phyloP scores from a whole-genome alignment of 2,888 invertebrate species.

The Odontomyia ornata region DNA sequence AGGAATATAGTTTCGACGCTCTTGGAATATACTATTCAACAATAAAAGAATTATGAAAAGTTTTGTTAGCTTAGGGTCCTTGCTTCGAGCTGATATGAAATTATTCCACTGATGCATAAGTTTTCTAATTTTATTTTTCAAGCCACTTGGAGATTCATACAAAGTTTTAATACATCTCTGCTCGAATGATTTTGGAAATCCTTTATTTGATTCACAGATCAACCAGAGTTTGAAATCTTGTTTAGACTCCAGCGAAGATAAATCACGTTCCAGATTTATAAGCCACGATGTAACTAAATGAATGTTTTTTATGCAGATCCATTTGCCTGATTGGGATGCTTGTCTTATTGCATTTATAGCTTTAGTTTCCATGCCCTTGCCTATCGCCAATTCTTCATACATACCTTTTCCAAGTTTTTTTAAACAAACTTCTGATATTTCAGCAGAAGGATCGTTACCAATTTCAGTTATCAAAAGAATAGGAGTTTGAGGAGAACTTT shows the following conservation, averaged over 20 bases:
- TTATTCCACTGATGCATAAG: constrained; percentile 77
- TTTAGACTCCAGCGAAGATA: constrained; percentile 64
- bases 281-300: constrained; percentile 80
- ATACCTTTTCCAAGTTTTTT: constrained; percentile 64
- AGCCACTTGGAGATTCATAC: constrained; percentile 85
- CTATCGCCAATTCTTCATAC: constrained; percentile 78
- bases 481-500: constrained; percentile 69
- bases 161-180: constrained; percentile 83
- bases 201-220: constrained; percentile 81
- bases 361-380: constrained; percentile 78
- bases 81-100: constrained; percentile 50
- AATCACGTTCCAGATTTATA: constrained; percentile 72
- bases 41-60: constrained; percentile 83
- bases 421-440: constrained; percentile 74
- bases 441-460: constrained; percentile 90
- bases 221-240: constrained; percentile 82
- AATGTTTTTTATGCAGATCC: constrained; percentile 84
- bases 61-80: constrained; percentile 66
- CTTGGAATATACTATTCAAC: constrained; percentile 89
- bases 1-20: constrained; percentile 90
- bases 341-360: constrained; percentile 70
- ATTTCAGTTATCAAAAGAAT: constrained; percentile 85
- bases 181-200: constrained; percentile 78
- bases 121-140: constrained; percentile 81
- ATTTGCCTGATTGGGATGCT: constrained; percentile 72